Conservation (phyloP, 1,140 invertebrate genomes). For the Drosophila malerkotliana region DNA sequence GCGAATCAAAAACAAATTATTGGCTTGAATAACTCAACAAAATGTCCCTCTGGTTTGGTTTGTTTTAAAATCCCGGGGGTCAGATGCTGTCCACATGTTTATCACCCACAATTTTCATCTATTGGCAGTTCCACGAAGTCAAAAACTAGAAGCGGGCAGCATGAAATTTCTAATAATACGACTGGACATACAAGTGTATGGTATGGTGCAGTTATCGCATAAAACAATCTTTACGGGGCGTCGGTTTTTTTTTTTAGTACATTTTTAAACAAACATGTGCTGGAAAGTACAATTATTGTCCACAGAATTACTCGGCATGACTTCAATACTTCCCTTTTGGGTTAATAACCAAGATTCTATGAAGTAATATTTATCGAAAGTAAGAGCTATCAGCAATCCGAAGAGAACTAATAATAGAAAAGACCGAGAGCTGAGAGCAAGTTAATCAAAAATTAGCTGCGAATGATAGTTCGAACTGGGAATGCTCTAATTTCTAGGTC, state of each 20-base stretch:
- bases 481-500: conserved; percentile 20
- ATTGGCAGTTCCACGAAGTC: conserved; percentile 48
- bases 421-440: conserved; percentile 17
- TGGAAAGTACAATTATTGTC: conserved; percentile 12
- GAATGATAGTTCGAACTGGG: background rate
- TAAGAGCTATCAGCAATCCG: conserved; percentile 26
- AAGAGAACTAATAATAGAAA: conserved; percentile 34
- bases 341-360: background rate
- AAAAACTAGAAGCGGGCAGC: conserved; percentile 18
- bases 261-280: conserved; percentile 35
- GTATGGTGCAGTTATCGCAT: conserved; percentile 45
- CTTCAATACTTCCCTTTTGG: conserved; percentile 1
- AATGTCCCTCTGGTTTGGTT: conserved; percentile 1
- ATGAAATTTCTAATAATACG: conserved; percentile 56
- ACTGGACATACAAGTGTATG: conserved; percentile 7
- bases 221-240: conserved; percentile 61
- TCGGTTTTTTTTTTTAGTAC: conserved; percentile 25
- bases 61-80: conserved; percentile 11
- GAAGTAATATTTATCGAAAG: conserved; percentile 11
- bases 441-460: conserved; percentile 17
- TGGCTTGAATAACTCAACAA: conserved; percentile 20
- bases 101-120: conserved; percentile 28
- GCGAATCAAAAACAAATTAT: conserved; percentile 46
- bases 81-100: conserved; percentile 63
- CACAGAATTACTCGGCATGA: conserved; percentile 15